Conservation (phyloP, 2,113 vertebrate species). For the Spheniscus mendiculus region DNA sequence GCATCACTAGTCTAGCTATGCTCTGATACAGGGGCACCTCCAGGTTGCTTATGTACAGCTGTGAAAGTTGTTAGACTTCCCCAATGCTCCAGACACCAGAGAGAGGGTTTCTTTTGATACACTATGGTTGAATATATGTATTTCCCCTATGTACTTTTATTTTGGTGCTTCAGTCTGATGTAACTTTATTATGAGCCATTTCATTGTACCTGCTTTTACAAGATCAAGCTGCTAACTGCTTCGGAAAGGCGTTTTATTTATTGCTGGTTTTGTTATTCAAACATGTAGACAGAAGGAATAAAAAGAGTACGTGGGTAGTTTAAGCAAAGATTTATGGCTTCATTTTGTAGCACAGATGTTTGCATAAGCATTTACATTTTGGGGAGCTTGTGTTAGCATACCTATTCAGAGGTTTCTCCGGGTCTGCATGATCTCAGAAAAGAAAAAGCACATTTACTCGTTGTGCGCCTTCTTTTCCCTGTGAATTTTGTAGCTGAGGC, state of each 20-base stretch:
- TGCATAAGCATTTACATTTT: not conserved
- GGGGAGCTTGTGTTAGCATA: not conserved
- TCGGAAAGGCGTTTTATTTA: not conserved
- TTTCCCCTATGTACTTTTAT: not conserved
- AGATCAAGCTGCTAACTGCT: not conserved
- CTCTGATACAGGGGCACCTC: not conserved
- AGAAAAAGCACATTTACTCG: not conserved
- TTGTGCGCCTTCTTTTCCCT: fast-evolving
- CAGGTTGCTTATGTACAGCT: not conserved
- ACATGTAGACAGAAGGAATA: not conserved
- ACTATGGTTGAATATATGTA: not conserved
- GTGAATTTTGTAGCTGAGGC: not conserved
- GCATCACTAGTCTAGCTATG: fast-evolving
- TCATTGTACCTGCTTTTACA: not conserved
- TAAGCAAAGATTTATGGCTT: not conserved
- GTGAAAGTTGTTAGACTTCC: not conserved
- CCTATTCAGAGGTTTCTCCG: not conserved
- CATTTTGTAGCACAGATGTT: not conserved
- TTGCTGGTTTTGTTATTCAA: not conserved
- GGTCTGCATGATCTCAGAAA: not conserved
- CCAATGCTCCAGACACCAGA: not conserved
- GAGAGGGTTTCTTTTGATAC: not conserved
- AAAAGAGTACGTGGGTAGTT: not conserved
- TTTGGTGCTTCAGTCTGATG: not conserved
- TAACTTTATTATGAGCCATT: not conserved